Evolutionary conservation across 2,888 invertebrate species (phyloP), one percentile per base, ranked within the genome.

Genomic region (Lasioglossum pauxillum): DNA sequence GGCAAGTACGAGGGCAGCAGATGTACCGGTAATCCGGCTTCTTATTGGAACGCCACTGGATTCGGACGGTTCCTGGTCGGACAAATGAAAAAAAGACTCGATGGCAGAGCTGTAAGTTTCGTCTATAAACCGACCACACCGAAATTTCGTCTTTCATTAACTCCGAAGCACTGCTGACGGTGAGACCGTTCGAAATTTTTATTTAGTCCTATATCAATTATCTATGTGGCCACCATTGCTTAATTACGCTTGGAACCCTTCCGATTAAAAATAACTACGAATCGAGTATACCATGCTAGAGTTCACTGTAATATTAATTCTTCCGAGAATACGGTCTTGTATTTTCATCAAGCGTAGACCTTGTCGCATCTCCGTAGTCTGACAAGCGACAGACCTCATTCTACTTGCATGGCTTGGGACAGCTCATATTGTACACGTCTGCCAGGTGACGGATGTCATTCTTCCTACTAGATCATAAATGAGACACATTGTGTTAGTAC

Each of bases 1-100:
- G 35, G 16, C 35, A 31, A 67, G 46, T 46, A 74, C 53, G 53
- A 53, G 53, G 41, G 69, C 69, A 57, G 57, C 53, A 75, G 72
- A 72, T 64, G 73, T 31, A 71, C 8, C 31, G 31, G 31, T 41
- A 49, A 57, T 67, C 67, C 31, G 35, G 31, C 16, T 67, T 23
- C 67, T 67, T 35, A 67, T 67, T 35, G 19, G 60, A 60, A 27
- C 60, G 60, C 60, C 60, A 60, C 27, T 14, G 27, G 27, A 60
- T 14, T 27, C 60, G 60, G 27, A 5, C 27, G 27, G 27, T 14
- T 60, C 16, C 12, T 60, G 16, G 27, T 31, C 27, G 16, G 27
- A 60, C 16, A 60, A 60, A 60, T 60, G 60, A 60, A 60, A 60
- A 60, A 60, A 60, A 60, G 27, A 31, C 14, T 60, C 60, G 60